A percentile compares a stretch with the other conserved stretches of the same genome.
Conservation (phyloP, 2,888 invertebrate genomes). For the Brassicogethes aeneus region DNA sequence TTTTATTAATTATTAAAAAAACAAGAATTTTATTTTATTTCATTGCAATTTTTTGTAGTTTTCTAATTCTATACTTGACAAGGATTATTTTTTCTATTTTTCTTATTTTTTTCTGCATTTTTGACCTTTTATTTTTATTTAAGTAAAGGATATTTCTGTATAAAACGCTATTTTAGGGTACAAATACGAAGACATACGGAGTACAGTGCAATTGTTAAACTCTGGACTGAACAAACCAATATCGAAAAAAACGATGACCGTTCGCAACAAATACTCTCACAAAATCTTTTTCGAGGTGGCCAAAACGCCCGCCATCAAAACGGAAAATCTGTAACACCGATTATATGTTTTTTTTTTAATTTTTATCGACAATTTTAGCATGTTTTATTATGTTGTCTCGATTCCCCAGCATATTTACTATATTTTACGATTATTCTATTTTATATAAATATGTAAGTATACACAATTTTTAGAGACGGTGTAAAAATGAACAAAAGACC, state of each 20-base stretch:
- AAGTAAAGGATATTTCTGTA: too few species aligned
- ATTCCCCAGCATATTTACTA: background rate
- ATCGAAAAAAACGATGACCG: constrained; percentile 74
- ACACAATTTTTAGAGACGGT: too few species aligned
- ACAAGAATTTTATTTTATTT: too few species aligned
- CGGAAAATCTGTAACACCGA: constrained; percentile 23
- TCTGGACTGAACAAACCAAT: constrained; percentile 66
- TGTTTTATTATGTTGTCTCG: background rate
- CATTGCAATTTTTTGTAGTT: too few species aligned
- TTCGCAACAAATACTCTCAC: constrained; percentile 90
- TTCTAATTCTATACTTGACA: too few species aligned
- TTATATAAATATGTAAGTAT: too few species aligned
- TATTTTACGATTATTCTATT: background rate
- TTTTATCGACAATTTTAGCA: background rate
- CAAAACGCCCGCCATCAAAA: constrained; percentile 57
- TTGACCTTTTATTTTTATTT: constrained; percentile 4
- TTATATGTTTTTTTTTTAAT: background rate
- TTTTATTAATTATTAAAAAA: too few species aligned
- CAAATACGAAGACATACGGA: constrained; percentile 60
- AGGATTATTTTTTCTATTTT: constrained; percentile 2
- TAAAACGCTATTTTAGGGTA: constrained; percentile 71
- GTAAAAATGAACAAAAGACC: too few species aligned
- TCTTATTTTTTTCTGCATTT: constrained; percentile 7
- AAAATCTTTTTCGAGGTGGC: constrained; percentile 90
- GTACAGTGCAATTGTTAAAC: constrained; percentile 65